Evolutionary conservation across 2,888 invertebrate genomes (phyloP), one percentile per base, ranked within the genome.

Genomic region (Drosophila prolongata): DNA sequence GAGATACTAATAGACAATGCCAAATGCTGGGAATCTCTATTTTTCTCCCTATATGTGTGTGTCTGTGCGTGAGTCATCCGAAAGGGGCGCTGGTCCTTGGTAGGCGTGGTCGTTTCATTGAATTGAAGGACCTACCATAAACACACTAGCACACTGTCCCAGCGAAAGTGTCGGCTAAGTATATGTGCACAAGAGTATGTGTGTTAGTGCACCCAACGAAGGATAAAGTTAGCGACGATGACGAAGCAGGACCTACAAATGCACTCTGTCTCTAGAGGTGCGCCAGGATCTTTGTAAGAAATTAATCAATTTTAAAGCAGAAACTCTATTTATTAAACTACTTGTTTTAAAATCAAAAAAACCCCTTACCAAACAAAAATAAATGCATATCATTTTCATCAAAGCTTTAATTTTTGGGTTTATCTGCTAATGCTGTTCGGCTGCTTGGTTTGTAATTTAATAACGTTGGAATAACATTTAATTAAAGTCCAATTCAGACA

Each of bases 1-100:
- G 84, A 84, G 81, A 88, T 87, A 83, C 89, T 88, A 87, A 86
- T 88, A 87, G 81, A 86, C 87, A 89, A 84, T 87, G 81, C 72
- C 79, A 78, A 78, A 61, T 76, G 75, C 75, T 67, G 53, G 67
- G 67, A 53, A 66, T 47, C 53, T 47, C 66, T 52, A 19, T n/a
- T 40, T 27, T 16, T 19, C 16, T n/a, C n/a, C 5, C n/a, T n/a
- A 52, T 53, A 24, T 11, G 14, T 16, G 10, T 50, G 14, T 19
- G 10, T 52, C 8, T 24, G 14, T 49, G 16, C 40, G 13, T 50
- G 14, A 34, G 46, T 11, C 10, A 34, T 27, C 30, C 19, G 67
- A 27, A 38, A 11, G 40, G 43, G 56, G 37, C n/a, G 49, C 30
- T 55, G 24, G 55, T 24, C 34, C 8, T 14, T 16, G 19, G 55